Percentiles rank a stretch among this genome's conserved stretches.
These are phyloP conservation scores for Erynnis tages DNA, from an alignment of 2,888 invertebrate genomes.

Conservation along the genomic window DNA sequence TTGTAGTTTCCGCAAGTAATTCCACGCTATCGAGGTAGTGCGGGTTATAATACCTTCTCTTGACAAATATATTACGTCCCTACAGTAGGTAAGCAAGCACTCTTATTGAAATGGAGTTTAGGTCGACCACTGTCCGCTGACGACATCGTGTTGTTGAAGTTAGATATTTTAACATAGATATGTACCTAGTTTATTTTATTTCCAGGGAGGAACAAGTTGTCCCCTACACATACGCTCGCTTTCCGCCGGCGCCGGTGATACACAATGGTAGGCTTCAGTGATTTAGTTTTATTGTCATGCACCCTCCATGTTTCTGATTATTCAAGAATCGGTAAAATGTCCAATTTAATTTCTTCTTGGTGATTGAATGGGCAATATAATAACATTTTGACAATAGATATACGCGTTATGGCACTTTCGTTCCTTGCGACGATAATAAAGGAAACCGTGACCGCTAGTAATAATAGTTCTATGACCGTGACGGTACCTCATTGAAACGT, in stretches of 20 bases:
- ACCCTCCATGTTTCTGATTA: conserved; percentile 65
- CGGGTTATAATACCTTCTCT: conserved; percentile 7
- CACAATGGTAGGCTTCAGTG: conserved; percentile 72
- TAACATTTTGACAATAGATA: background rate
- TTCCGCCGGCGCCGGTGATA: conserved; percentile 77
- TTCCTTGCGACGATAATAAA: background rate
- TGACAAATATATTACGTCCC: too few species aligned
- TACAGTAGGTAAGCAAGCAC: too few species aligned
- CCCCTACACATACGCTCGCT: conserved; percentile 72
- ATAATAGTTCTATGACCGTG: too few species aligned
- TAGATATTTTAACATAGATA: conserved; percentile 9
- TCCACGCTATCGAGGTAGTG: conserved; percentile 12
- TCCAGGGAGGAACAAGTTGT: conserved; percentile 66
- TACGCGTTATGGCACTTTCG: background rate
- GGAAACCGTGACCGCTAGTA: background rate
- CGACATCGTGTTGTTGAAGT: background rate
- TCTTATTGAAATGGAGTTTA: too few species aligned
- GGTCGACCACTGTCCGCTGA: too few species aligned
- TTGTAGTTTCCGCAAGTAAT: conserved; percentile 15
- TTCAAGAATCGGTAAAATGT: conserved; percentile 51
- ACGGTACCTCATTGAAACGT: too few species aligned
- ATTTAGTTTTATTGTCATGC: conserved; percentile 80
- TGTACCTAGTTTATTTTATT: conserved; percentile 69
- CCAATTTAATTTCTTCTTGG: conserved; percentile 40
- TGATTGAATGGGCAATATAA: conserved; percentile 6